These are phyloP conservation scores for Alethe diademata DNA, from an alignment of 2,113 vertebrate genomes.

Conservation along the genomic window DNA sequence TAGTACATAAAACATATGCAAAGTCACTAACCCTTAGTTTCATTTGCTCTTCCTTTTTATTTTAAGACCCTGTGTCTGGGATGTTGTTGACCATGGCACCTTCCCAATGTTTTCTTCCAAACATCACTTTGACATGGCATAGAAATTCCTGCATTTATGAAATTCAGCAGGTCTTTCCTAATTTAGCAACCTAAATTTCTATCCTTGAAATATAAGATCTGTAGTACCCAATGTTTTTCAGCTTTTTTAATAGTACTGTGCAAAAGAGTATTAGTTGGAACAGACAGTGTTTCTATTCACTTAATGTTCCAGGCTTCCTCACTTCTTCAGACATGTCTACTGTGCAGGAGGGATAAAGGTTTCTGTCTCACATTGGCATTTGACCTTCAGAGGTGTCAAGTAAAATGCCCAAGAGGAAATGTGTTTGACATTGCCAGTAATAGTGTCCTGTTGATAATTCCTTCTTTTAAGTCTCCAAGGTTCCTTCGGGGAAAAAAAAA, in stretches of 20 bases:
- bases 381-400: neutral
- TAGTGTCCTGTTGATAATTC: neutral
- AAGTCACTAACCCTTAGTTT: neutral
- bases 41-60: neutral
- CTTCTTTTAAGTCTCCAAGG: neutral
- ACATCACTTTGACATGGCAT: neutral
- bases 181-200: neutral
- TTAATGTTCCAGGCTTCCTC: neutral
- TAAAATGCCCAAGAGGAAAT: neutral
- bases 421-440: neutral
- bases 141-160: neutral
- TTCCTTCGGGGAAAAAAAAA: neutral
- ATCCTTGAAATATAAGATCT: neutral
- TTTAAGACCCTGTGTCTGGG: neutral
- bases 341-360: neutral
- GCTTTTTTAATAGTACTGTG: neutral
- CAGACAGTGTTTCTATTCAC: neutral
- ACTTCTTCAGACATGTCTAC: neutral
- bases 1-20: neutral
- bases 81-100: neutral
- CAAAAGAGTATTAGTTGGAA: neutral
- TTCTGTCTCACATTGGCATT: neutral
- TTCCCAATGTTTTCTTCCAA: neutral
- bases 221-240: neutral
- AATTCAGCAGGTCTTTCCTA: accelerated